These are phyloP conservation scores for Corydoras sp. DNA, from an alignment of 2,113 vertebrate species.

Conservation along the genomic window DNA sequence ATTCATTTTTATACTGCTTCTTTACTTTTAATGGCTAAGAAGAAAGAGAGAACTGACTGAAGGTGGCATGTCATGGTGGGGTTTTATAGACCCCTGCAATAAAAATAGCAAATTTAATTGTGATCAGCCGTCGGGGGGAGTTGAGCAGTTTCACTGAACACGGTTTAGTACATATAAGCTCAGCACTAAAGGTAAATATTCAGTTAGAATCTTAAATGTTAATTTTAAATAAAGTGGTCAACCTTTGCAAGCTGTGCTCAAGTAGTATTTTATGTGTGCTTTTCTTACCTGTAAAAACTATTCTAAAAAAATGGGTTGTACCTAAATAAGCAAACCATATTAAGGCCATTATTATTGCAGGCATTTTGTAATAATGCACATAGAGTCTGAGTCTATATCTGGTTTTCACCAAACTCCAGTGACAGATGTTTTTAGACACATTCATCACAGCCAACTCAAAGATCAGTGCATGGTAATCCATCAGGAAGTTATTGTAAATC, in stretches of 20 bases:
- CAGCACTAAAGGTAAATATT: too few species aligned
- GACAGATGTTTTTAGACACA: slow-evolving; percentile 91
- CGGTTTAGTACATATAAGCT: too few species aligned
- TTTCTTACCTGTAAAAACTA: too few species aligned
- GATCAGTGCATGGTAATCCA: slow-evolving; percentile 87
- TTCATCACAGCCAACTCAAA: slow-evolving; percentile 83
- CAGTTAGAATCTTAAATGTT: too few species aligned
- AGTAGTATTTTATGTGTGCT: too few species aligned
- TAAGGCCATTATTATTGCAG: too few species aligned
- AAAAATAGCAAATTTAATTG: slow-evolving; percentile 60
- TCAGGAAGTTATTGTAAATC: slow-evolving; percentile 78
- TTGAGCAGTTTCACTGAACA: slow-evolving; percentile 36
- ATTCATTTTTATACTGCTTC: slow-evolving; percentile 13
- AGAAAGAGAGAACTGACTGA: slow-evolving; percentile 59
- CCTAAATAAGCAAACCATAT: too few species aligned
- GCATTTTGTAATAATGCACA: too few species aligned
- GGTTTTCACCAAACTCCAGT: slow-evolving; percentile 75
- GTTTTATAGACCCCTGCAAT: slow-evolving; percentile 64
- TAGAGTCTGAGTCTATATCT: slow-evolving; percentile 62
- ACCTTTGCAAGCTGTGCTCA: too few species aligned
- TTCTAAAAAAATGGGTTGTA: too few species aligned
- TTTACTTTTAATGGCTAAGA: slow-evolving; percentile 57
- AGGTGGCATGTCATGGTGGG: slow-evolving; percentile 62
- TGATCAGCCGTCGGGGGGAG: slow-evolving; percentile 56
- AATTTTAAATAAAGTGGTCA: too few species aligned